A percentile compares a stretch with the other conserved stretches of the same genome.
These are phyloP conservation scores for Calliscelio sp. DNA, from an alignment of 2,888 invertebrate genomes.

Conservation along the genomic window DNA sequence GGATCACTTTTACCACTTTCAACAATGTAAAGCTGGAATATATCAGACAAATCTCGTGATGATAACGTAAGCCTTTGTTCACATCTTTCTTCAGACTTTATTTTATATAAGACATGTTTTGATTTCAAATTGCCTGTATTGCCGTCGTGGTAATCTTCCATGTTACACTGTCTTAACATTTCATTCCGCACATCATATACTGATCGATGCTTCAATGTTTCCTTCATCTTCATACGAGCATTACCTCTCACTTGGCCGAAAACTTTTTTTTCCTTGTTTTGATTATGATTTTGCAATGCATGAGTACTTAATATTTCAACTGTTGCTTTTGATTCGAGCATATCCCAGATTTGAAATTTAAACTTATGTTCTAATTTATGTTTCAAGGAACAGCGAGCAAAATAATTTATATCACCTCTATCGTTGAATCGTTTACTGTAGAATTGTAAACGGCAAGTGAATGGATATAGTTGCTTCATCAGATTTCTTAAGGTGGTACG, in stretches of 20 bases:
- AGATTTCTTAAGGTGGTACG: background rate
- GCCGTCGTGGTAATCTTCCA: slow-evolving; percentile 33
- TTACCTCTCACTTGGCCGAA: slow-evolving; percentile 26
- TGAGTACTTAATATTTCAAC: slow-evolving; percentile 3
- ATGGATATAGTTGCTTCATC: background rate
- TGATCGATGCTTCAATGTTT: background rate
- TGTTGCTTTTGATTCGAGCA: background rate
- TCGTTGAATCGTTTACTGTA: background rate
- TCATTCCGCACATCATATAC: slow-evolving; percentile 9
- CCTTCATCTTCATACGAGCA: slow-evolving; percentile 19
- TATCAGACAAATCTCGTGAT: slow-evolving; percentile 11
- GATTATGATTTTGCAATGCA: background rate
- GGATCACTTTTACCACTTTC: slow-evolving; percentile 19
- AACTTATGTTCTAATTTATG: slow-evolving; percentile 4
- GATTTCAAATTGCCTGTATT: background rate
- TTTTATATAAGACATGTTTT: slow-evolving; percentile 26
- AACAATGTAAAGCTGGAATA: background rate
- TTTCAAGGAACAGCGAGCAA: background rate
- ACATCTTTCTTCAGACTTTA: slow-evolving; percentile 31
- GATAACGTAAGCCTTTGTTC: slow-evolving; percentile 11
- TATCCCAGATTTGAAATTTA: slow-evolving; percentile 26
- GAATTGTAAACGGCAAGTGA: slow-evolving; percentile 8
- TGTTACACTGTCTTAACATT: background rate
- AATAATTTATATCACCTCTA: slow-evolving; percentile 1
- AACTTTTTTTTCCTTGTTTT: background rate